Conservation (phyloP, 37 sponge, comb jelly and placozoan species). For the Ephydatia muelleri region DNA sequence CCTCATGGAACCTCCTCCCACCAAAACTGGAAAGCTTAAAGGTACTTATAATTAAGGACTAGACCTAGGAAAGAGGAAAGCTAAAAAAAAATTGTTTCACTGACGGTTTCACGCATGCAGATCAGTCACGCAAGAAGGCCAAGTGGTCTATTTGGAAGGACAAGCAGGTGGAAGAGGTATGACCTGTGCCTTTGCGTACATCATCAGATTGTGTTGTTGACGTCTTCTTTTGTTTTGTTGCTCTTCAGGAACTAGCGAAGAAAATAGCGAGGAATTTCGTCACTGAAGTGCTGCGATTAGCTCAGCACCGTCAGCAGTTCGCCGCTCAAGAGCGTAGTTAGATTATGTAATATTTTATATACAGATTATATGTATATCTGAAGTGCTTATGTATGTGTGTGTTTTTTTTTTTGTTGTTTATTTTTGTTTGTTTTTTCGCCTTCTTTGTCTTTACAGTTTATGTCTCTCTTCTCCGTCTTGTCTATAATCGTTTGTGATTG, state of each 20-base stretch:
- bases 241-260: constrained; percentile 38
- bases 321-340: no score
- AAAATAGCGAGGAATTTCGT: constrained; percentile 41
- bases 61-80: not conserved
- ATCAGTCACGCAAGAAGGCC: not conserved
- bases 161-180: constrained; percentile 25
- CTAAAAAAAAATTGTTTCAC: not conserved
- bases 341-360: no score
- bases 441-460: not conserved
- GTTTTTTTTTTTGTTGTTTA: not conserved
- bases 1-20: constrained; percentile 48
- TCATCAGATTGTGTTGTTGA: not conserved
- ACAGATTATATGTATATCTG: not conserved
- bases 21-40: not conserved
- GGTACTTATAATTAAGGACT: not conserved
- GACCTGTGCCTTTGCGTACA: not conserved
- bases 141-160: not conserved
- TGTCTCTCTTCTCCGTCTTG: not conserved
- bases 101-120: not conserved
- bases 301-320: no score
- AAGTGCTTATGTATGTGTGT: not conserved
- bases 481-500: no score
- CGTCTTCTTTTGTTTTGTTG: not conserved
- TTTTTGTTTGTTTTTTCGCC: not conserved
- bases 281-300: constrained; percentile 22